Conservation (phyloP, 2,113 vertebrate species). For the Lophochroa leadbeateri region DNA sequence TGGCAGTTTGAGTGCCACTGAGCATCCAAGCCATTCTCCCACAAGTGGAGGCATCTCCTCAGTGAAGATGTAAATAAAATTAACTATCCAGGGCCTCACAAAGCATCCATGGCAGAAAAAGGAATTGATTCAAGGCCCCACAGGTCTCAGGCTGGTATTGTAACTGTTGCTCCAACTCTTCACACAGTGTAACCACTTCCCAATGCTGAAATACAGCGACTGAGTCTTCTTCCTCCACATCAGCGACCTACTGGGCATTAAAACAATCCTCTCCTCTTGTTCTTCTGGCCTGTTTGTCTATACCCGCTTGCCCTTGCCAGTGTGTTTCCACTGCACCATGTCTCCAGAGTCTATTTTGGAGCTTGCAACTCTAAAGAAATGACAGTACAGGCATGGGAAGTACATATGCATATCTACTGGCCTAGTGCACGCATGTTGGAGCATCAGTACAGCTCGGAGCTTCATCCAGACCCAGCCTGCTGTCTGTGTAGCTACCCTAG, state of each 20-base stretch:
- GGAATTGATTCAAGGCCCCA: not conserved
- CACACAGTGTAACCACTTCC: not conserved
- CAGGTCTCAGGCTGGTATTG: not conserved
- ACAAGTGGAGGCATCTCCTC: not conserved
- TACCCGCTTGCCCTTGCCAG: not conserved
- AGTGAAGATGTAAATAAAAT: not conserved
- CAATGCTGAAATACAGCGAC: not conserved
- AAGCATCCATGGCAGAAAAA: not conserved
- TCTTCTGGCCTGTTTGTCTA: not conserved
- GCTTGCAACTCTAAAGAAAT: not conserved
- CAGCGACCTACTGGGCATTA: not conserved
- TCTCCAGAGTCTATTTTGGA: not conserved
- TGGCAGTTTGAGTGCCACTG: not conserved
- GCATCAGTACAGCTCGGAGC: accelerated
- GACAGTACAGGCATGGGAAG: not conserved
- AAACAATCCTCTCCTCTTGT: not conserved
- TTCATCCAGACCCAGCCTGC: not conserved
- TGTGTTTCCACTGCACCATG: not conserved
- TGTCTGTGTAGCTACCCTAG: not conserved
- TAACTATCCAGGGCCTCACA: not conserved
- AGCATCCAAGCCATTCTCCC: not conserved
- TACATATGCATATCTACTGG: accelerated
- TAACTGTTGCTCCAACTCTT: not conserved
- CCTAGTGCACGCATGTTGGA: accelerated
- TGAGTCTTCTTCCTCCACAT: not conserved